Percentiles rank a stretch among this genome's conserved stretches.
These are phyloP conservation scores for Melanotaenia parkinsoni DNA, from an alignment of 2,797 vertebrate genomes.

Conservation along the genomic window DNA sequence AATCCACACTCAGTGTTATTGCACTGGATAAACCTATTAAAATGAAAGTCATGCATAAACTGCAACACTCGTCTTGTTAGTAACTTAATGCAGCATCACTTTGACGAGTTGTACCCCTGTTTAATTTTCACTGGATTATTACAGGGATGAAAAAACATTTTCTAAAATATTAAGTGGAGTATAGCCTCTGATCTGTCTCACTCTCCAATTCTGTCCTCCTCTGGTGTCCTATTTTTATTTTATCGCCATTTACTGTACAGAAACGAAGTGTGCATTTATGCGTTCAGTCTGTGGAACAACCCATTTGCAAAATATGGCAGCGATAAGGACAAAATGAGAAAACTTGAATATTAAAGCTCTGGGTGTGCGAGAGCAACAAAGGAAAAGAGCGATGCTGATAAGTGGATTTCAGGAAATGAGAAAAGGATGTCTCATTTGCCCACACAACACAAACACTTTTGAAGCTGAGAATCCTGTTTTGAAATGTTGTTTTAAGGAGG, in stretches of 20 bases:
- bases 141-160: background rate
- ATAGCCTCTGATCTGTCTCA: no score
- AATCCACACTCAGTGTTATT: constrained; percentile 57
- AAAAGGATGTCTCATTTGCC: constrained; percentile 21
- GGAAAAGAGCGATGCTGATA: constrained; percentile 15
- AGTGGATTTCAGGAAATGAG: constrained; percentile 39
- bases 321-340: background rate
- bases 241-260: no score
- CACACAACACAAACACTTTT: constrained; percentile 10
- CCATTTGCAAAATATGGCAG: no score
- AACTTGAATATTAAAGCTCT: constrained; percentile 25
- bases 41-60: constrained; percentile 55
- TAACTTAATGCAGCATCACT: constrained; percentile 15
- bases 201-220: no score
- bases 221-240: no score
- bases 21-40: constrained; percentile 46
- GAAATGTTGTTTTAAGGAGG: background rate
- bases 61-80: constrained; percentile 55
- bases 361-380: background rate
- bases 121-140: background rate
- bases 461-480: constrained; percentile 19
- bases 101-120: background rate
- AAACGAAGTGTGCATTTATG: no score
- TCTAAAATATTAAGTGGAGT: no score
- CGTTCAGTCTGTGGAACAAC: background rate